Evolutionary conservation across 1,140 invertebrate genomes (phyloP).

Genomic region (Drosophila triauraria): DNA sequence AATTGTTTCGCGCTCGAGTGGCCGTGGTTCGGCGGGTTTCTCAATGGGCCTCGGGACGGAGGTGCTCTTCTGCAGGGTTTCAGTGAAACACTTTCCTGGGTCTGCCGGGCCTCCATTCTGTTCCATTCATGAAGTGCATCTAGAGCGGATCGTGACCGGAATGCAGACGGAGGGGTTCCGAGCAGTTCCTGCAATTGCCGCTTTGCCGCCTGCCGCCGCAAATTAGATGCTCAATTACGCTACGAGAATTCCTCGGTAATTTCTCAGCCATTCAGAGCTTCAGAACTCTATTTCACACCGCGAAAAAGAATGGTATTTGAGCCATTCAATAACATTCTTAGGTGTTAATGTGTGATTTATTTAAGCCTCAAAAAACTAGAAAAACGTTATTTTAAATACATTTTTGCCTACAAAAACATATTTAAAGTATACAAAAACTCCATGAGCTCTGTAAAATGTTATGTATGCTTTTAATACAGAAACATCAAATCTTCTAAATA

Average conservation of each 20-base stretch:
- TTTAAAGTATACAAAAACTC: too few relatives aligned
- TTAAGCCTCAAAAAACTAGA: too few relatives aligned
- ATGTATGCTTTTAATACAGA: too few relatives aligned
- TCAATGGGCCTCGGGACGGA: slow-evolving; percentile 33
- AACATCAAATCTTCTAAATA: too few relatives aligned
- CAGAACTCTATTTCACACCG: neutral
- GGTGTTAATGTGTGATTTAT: neutral
- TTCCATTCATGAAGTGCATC: slow-evolving; percentile 70
- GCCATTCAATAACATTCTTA: neutral
- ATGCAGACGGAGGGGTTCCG: slow-evolving; percentile 7
- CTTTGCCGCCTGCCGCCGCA: slow-evolving; percentile 60
- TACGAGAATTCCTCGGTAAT: slow-evolving; percentile 70
- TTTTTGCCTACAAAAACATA: too few relatives aligned
- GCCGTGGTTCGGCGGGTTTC: slow-evolving; percentile 14
- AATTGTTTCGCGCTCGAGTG: slow-evolving; percentile 80
- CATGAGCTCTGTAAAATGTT: too few relatives aligned
- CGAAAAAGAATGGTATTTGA: neutral
- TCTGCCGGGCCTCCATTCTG: slow-evolving; percentile 39
- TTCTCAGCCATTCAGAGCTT: slow-evolving; percentile 33
- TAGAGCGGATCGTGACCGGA: slow-evolving; percentile 34
- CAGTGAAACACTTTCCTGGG: slow-evolving; percentile 74
- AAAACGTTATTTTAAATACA: too few relatives aligned
- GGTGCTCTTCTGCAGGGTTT: slow-evolving; percentile 61
- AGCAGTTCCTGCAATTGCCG: slow-evolving; percentile 53
- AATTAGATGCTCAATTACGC: slow-evolving; percentile 81